Conservation (phyloP, 1,140 invertebrate genomes). For the Drosophila ananassae region DNA sequence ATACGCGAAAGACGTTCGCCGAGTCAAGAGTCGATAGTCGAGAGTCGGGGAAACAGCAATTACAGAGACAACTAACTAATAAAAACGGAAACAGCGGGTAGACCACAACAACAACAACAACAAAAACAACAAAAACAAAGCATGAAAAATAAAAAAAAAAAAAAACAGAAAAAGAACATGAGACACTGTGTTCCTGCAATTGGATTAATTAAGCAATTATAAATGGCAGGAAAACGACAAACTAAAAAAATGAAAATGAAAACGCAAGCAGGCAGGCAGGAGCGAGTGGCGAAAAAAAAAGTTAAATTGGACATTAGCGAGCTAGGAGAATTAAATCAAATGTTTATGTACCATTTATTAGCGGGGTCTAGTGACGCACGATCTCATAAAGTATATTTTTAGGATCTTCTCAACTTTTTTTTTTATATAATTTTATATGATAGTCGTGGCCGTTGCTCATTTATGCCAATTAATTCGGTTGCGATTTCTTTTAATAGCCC, state of each 20-base stretch:
- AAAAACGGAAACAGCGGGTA: slow-evolving; percentile 68
- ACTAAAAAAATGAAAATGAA: slow-evolving; percentile 12
- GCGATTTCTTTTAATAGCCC: slow-evolving; percentile 58
- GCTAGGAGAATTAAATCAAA: slow-evolving; percentile 47
- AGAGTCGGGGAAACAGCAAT: slow-evolving; percentile 9
- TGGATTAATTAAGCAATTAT: slow-evolving; percentile 79
- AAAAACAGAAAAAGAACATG: slow-evolving; percentile 24
- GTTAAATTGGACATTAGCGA: slow-evolving; percentile 41
- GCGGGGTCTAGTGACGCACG: slow-evolving; percentile 61
- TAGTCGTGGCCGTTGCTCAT: slow-evolving; percentile 45
- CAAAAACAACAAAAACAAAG: background rate
- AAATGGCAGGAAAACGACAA: slow-evolving; percentile 43
- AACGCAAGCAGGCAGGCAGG: background rate
- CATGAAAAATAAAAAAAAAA: slow-evolving; percentile 22
- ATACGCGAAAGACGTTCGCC: slow-evolving; percentile 68
- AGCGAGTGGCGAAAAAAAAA: slow-evolving; percentile 15
- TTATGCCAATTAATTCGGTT: slow-evolving; percentile 70
- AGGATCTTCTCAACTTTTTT: slow-evolving; percentile 30
- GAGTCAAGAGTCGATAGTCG: slow-evolving; percentile 30
- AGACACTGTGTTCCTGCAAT: slow-evolving; percentile 62
- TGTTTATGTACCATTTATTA: slow-evolving; percentile 30
- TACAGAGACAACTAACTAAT: slow-evolving; percentile 39
- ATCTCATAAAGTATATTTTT: slow-evolving; percentile 53
- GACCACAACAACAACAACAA: slow-evolving; percentile 25
- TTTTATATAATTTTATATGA: slow-evolving; percentile 53